These are phyloP conservation scores for Tragelaphus imberbis DNA, from an alignment of 2,113 vertebrate genomes.

Conservation along the genomic window DNA sequence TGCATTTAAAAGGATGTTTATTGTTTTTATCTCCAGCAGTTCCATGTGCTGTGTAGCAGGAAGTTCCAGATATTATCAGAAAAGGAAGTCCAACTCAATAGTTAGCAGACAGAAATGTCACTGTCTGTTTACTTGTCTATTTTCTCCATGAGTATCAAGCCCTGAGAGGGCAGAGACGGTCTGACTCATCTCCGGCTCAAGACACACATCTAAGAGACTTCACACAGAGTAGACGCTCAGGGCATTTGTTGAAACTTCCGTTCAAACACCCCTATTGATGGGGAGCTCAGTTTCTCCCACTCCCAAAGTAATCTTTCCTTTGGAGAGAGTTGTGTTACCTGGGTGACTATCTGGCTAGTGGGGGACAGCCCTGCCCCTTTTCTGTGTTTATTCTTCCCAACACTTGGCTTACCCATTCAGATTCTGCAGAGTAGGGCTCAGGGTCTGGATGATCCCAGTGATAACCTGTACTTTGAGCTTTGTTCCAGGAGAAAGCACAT, in stretches of 20 bases:
- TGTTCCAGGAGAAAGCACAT: not conserved
- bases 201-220: not conserved
- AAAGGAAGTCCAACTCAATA: slow-evolving; percentile 59
- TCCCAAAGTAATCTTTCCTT: not conserved
- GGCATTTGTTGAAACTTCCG: not conserved
- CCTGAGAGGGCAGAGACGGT: not conserved
- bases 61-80: slow-evolving; percentile 45
- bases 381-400: not conserved
- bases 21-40: slow-evolving; percentile 38
- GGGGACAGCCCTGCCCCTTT: not conserved
- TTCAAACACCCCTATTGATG: not conserved
- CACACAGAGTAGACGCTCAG: not conserved
- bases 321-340: not conserved
- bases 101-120: not conserved
- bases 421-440: not conserved
- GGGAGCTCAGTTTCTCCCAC: not conserved
- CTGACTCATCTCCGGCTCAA: slow-evolving; percentile 43
- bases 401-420: not conserved
- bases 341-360: not conserved
- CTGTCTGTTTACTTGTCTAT: slow-evolving; percentile 49
- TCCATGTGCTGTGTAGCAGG: not conserved
- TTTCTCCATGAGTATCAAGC: not conserved
- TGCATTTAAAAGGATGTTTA: slow-evolving; percentile 10
- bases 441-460: not conserved
- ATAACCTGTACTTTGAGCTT: not conserved